Base-by-base conservation (phyloP, 2,888 invertebrate species). In the Netelia inedita region DNA sequence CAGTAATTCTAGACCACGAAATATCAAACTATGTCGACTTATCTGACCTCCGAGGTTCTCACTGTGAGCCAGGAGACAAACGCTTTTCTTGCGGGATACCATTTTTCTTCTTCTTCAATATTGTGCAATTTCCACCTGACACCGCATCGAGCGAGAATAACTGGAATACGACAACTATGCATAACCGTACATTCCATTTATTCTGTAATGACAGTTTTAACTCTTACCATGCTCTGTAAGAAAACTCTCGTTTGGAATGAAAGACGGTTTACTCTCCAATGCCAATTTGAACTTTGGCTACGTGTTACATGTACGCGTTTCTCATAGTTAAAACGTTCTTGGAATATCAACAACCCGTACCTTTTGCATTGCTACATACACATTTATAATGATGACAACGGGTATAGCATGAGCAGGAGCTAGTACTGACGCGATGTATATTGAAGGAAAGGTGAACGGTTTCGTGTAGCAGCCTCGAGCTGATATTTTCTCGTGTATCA, bases 241-340 rank as follows among this genome's bases (percentile, higher is more conserved):
- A n/a, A 55, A 55, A 65, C 35, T 73, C 66, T 65, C 35, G n/a
- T 41, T 21, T 43, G 16, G 46, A 73, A 68, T 59, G 35, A 14
- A 65, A 80, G 28, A 59, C 61, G 68, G 61, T 55, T 59, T 53
- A 74, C 50, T 69, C 14, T 43, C 43, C 61, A 16, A 10, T 53
- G 35, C n/a, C 14, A 53, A 53, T 82, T 55, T 43, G 23, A 81
- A 75, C 46, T 71, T 41, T 55, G 23, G 61, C 59, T 19, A 55
- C 63, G 28, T 0, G 50, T 11, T 35, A 28, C 23, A 61, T 68
- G 19, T 16, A 23, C 43, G 57, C 46, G 55, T 46, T 23, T 8
- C 11, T 46, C 63, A 63, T 53, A 28, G 75, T 82, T 43, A 55
- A 69, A 71, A 82, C 63, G 41, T 63, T 28, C 19, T 41, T n/a